These are phyloP conservation scores for Drosophila kambysellisi DNA, from an alignment of 2,888 invertebrate species.

Conservation along the genomic window DNA sequence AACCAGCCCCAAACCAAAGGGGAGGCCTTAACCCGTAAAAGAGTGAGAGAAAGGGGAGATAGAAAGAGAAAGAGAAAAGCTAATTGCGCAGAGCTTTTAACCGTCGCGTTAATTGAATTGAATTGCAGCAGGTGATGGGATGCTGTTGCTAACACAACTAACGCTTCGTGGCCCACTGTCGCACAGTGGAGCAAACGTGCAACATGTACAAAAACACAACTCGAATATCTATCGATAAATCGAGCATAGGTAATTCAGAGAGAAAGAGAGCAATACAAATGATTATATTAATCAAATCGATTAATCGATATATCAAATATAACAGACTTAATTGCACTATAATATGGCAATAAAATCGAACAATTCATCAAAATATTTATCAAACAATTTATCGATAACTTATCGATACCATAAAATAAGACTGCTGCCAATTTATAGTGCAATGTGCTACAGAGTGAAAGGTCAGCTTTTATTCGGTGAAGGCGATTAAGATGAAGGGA, in stretches of 20 bases:
- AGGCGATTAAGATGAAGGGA: background rate
- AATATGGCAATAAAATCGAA: background rate
- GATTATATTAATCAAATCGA: background rate
- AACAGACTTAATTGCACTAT: background rate
- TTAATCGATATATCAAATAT: background rate
- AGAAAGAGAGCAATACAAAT: no score
- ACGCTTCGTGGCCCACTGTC: conserved; percentile 29
- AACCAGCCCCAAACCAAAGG: conserved; percentile 10
- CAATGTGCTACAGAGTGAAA: background rate
- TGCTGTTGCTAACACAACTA: conserved; percentile 13
- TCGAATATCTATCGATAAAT: background rate
- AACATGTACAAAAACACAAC: background rate
- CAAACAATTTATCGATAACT: background rate
- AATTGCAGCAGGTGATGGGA: conserved; percentile 57
- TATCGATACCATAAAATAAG: background rate
- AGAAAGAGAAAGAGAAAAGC: conserved; percentile 37
- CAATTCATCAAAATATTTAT: no score
- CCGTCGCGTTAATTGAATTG: conserved; percentile 75
- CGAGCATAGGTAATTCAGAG: background rate
- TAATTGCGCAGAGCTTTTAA: conserved; percentile 68
- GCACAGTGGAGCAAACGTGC: conserved; percentile 27
- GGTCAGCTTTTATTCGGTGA: background rate
- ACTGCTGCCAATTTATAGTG: no score
- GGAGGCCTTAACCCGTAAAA: background rate
- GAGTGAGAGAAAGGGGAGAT: background rate